phyloP scores from a whole-genome alignment of 2,888 invertebrate genomes.

The Mechanitis messenoides region DNA sequence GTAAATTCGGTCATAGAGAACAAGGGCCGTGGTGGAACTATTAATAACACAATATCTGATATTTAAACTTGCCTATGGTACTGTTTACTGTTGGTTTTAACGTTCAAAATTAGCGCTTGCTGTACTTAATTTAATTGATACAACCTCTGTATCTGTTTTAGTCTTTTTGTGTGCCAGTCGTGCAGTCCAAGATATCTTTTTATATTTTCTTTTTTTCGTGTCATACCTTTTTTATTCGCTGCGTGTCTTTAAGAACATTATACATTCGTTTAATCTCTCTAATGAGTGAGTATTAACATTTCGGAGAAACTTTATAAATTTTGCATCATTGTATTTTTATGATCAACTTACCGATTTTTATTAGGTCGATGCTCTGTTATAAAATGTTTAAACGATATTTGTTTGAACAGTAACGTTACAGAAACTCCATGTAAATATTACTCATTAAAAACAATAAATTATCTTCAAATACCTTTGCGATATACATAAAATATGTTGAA shows the following conservation, averaged over 20 bases:
- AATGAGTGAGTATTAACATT: conserved; percentile 30
- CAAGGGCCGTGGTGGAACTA: too few relatives aligned
- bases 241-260: conserved; percentile 26
- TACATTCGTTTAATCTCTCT: conserved; percentile 26
- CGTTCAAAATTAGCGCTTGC: conserved; percentile 14
- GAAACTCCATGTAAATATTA: not conserved
- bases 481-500: too few relatives aligned
- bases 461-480: too few relatives aligned
- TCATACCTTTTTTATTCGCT: conserved; percentile 25
- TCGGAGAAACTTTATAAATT: conserved; percentile 20
- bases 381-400: conserved; percentile 6
- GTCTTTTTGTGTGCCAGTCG: conserved; percentile 32
- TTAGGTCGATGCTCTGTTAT: conserved; percentile 12
- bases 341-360: conserved; percentile 10
- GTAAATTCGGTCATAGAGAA: too few relatives aligned
- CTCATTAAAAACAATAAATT: not conserved
- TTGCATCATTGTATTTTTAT: conserved; percentile 18
- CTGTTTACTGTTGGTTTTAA: too few relatives aligned
- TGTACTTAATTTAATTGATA: conserved; percentile 38
- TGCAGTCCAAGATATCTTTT: conserved; percentile 34
- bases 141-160: conserved; percentile 26
- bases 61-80: too few relatives aligned
- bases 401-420: conserved; percentile 3
- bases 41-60: too few relatives aligned
- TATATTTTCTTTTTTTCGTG: conserved; percentile 27